Evolutionary conservation across 2,888 invertebrate genomes (phyloP).

Genomic region (Conops quadrifasciatus): DNA sequence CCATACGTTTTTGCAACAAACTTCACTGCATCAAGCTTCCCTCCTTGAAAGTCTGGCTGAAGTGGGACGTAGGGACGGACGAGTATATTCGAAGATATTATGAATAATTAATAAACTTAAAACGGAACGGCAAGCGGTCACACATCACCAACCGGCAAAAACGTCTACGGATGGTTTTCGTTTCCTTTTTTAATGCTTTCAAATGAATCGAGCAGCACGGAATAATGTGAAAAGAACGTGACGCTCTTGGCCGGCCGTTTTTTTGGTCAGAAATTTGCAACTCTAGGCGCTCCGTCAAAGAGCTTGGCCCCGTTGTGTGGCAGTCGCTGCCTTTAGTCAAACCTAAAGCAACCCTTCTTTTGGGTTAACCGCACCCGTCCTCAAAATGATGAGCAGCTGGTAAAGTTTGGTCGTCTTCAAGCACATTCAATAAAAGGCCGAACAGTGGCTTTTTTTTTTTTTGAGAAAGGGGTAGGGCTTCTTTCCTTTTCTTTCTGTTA

Average conservation of each 20-base stretch:
- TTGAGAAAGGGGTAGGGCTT: no score
- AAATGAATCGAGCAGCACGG: conserved; percentile 25
- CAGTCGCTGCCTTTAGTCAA: no score
- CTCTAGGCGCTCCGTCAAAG: background rate
- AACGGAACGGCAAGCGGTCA: background rate
- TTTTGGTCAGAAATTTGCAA: conserved; percentile 40
- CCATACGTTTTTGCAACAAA: no score
- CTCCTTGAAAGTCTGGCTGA: background rate
- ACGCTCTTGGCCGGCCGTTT: conserved; percentile 25
- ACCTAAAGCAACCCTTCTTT: no score
- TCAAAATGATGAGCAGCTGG: no score
- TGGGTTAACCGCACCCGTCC: no score
- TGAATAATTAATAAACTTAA: conserved; percentile 56
- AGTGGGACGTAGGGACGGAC: background rate
- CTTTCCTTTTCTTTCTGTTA: no score
- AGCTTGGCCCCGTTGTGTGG: background rate
- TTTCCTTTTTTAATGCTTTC: conserved; percentile 11
- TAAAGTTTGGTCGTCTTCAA: background rate
- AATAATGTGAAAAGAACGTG: conserved; percentile 45
- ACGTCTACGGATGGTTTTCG: background rate
- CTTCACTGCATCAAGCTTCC: background rate
- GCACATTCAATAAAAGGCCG: background rate
- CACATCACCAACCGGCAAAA: background rate
- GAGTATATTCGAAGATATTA: conserved; percentile 52
- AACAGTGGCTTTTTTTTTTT: no score